Base-by-base conservation (phyloP, 2,113 vertebrate genomes). In the Diphyllodes magnificus region DNA sequence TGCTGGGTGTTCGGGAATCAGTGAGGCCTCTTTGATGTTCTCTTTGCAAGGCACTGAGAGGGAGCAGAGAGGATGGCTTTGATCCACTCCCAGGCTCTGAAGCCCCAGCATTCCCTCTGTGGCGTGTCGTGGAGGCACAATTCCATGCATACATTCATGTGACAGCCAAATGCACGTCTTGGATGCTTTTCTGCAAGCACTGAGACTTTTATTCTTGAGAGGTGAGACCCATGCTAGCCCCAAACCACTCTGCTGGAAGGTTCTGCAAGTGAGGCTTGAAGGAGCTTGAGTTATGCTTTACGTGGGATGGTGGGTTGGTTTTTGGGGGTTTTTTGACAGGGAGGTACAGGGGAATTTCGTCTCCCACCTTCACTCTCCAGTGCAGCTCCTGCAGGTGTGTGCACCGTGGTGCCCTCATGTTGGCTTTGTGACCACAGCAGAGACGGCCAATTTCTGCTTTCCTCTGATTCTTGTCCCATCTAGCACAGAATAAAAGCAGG, bases 341-440 rank as follows among this genome's bases (percentile, higher is more conserved):
- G 25, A 50, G 20, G 15, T 35, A 17, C 15, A 50, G 56, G 16
- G 33, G 42, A 63, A 57, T 86, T 85, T 82, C n/a, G 17, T 37
- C 16, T 75, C 21, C 15, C 5, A 3, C 21, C 12, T 42, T 42
- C 2, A 0, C 11, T 76, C 12, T 33, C 22, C 0, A 0, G 24
- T 23, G 22, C 3, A 7, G 15, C 21, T 45, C 50, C n/a, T 66
- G n/a, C 5, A 4, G 42, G 7, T 4, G 3, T 6, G 4, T 33
- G 33, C 7, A 5, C 50, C 0, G 0, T 1, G 7, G 14, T 78
- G 31, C 54, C 28, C 28, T 61, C 12, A 0, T 0, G 0, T 10
- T 70, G 42, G 22, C 47, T 83, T 61, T 35, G 27, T 3, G 1
- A 65, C 68, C 54, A 6, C 1, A 7, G 42, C 45, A 65, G 15